Evolutionary conservation across 1,140 invertebrate species (phyloP).

Genomic region (Acromyrmex echinatior): DNA sequence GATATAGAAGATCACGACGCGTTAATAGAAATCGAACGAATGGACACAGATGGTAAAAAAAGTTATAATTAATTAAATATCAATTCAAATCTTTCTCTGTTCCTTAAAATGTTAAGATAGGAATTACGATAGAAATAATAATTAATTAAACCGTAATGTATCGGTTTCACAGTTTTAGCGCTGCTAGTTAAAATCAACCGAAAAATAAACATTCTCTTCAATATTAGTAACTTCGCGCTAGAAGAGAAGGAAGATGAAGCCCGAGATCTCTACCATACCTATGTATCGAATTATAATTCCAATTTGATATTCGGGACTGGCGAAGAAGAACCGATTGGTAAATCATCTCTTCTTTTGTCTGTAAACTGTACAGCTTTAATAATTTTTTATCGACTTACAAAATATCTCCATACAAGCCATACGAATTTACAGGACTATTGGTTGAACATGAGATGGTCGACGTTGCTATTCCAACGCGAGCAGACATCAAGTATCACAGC

Average conservation of each 20-base stretch:
- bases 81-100: not conserved
- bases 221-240: conserved; percentile 79
- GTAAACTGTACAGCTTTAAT: conserved; percentile 56
- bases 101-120: not conserved
- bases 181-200: conserved; percentile 76
- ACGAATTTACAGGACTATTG: conserved; percentile 72
- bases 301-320: conserved; percentile 66
- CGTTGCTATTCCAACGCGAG: conserved; percentile 73
- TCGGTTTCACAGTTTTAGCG: conserved; percentile 74
- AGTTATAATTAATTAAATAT: not conserved
- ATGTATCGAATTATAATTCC: conserved; percentile 79
- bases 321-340: conserved; percentile 46
- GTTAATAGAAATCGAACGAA: conserved; percentile 54
- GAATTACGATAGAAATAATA: not conserved
- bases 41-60: conserved; percentile 78
- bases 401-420: conserved; percentile 21
- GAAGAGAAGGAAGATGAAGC: conserved; percentile 76
- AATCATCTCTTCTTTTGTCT: conserved; percentile 16
- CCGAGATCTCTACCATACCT: conserved; percentile 80
- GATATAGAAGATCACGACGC: conserved; percentile 36
- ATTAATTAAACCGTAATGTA: not conserved
- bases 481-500: conserved; percentile 80
- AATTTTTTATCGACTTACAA: conserved; percentile 22
- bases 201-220: conserved; percentile 76
- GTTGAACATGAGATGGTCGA: conserved; percentile 80